phyloP scores from a whole-genome alignment of 2,113 vertebrate species.

The Sprattus sprattus region DNA sequence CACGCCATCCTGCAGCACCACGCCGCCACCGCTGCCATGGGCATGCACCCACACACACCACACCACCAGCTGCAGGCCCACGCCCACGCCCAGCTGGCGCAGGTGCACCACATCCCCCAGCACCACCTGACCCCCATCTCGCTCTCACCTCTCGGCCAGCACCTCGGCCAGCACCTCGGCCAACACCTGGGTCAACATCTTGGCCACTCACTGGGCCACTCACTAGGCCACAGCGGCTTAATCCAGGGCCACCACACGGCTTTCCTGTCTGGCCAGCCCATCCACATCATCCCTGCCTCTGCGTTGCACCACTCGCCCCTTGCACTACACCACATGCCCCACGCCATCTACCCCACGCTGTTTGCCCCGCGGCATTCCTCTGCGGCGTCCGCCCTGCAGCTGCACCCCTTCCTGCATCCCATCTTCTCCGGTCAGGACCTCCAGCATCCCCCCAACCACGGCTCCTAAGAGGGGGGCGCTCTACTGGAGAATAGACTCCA shows the following conservation, averaged over 20 bases:
- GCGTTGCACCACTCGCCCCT: conserved; percentile 92
- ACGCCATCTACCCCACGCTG: conserved; percentile 91
- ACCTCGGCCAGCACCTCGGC: conserved; percentile 76
- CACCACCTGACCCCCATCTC: conserved; percentile 94
- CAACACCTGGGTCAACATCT: conserved; percentile 74
- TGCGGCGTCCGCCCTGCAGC: conserved; percentile 87
- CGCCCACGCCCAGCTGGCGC: conserved; percentile 82
- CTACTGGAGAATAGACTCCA: background rate
- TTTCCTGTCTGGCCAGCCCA: conserved; percentile 93
- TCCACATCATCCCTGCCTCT: conserved; percentile 95
- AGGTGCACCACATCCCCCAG: conserved; percentile 97
- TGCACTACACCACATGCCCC: conserved; percentile 90
- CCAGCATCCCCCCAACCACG: conserved; percentile 95
- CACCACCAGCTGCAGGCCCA: conserved; percentile 92
- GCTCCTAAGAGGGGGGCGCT: conserved; percentile 78
- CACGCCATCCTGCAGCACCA: conserved; percentile 96
- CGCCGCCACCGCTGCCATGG: conserved; percentile 88
- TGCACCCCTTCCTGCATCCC: conserved; percentile 94
- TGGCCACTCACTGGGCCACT: conserved; percentile 83
- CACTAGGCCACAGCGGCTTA: conserved; percentile 74
- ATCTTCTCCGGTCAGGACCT: conserved; percentile 99
- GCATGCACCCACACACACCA: conserved; percentile 87
- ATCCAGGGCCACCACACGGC: conserved; percentile 92
- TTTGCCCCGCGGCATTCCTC: conserved; percentile 82
- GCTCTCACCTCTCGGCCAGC: conserved; percentile 80